Evolutionary conservation across 92 coral and sea anemone species (phyloP).

Genomic region (Palythoa grandiflora): DNA sequence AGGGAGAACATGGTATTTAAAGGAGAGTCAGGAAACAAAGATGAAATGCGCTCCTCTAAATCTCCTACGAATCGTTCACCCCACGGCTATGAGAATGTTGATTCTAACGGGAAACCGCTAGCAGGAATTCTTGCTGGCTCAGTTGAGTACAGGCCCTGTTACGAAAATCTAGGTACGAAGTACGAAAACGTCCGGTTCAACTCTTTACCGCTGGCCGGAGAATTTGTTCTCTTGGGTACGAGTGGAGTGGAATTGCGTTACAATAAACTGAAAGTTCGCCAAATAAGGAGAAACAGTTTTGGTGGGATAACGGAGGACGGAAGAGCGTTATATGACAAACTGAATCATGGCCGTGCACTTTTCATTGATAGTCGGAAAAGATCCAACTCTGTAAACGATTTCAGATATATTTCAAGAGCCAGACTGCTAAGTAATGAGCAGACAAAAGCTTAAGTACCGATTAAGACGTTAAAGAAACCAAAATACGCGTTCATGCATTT

Average conservation of each 20-base stretch:
- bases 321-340: slow-evolving; percentile 16
- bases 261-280: not conserved
- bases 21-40: not conserved
- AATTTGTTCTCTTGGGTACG: slow-evolving; percentile 8
- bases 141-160: not conserved
- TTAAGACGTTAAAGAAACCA: too few species aligned
- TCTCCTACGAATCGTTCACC: not conserved
- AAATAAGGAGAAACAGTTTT: slow-evolving; percentile 26
- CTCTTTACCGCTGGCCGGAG: slow-evolving; percentile 15
- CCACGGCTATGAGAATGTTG: not conserved
- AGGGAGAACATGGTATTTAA: slow-evolving; percentile 32
- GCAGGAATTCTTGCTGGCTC: slow-evolving; percentile 27
- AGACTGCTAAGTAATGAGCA: too few species aligned
- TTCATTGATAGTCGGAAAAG: not conserved
- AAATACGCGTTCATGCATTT: too few species aligned
- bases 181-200: not conserved
- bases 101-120: not conserved
- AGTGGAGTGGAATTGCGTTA: not conserved
- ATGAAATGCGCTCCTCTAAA: not conserved
- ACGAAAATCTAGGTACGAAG: not conserved
- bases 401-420: not conserved
- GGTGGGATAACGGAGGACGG: slow-evolving; percentile 22
- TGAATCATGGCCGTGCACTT: not conserved
- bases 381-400: not conserved
- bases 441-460: too few species aligned